phyloP scores from a whole-genome alignment of 1,140 invertebrate genomes.

The Drosophila tropicalis region DNA sequence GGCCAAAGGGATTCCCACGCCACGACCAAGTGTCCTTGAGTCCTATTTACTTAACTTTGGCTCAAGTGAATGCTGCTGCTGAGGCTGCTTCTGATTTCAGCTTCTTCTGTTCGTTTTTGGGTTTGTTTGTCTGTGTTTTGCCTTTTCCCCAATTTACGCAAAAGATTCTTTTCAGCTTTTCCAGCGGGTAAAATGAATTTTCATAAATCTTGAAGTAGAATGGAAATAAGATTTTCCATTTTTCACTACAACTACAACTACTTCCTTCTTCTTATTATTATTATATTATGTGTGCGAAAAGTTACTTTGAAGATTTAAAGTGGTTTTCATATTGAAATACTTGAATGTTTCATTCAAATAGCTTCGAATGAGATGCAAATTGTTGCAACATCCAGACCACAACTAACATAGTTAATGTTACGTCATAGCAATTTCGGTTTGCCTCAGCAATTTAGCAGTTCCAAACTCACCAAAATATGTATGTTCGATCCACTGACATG shows the following conservation, averaged over 20 bases:
- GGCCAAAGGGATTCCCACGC: slow-evolving; percentile 68
- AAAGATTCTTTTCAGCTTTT: slow-evolving; percentile 50
- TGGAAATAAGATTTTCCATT: slow-evolving; percentile 25
- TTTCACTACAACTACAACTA: background rate
- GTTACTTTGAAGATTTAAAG: slow-evolving; percentile 24
- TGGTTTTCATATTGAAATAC: slow-evolving; percentile 10
- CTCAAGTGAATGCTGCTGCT: slow-evolving; percentile 49
- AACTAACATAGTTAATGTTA: background rate
- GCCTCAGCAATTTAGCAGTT: background rate
- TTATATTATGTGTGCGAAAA: slow-evolving; percentile 40
- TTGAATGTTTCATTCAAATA: background rate
- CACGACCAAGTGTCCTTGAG: slow-evolving; percentile 70
- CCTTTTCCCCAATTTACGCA: slow-evolving; percentile 49
- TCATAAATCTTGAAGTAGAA: slow-evolving; percentile 40
- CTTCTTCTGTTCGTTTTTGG: background rate
- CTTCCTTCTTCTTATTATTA: background rate
- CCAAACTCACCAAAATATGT: background rate
- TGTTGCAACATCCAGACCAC: background rate
- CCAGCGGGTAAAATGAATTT: slow-evolving; percentile 62
- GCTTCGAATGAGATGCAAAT: slow-evolving; percentile 2
- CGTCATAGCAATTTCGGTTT: background rate
- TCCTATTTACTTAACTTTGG: slow-evolving; percentile 78
- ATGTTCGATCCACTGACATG: background rate
- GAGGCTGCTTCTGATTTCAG: slow-evolving; percentile 19
- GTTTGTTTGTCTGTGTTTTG: slow-evolving; percentile 23